phyloP scores from a whole-genome alignment of 2,888 invertebrate genomes.

The Drosophila monieri region DNA sequence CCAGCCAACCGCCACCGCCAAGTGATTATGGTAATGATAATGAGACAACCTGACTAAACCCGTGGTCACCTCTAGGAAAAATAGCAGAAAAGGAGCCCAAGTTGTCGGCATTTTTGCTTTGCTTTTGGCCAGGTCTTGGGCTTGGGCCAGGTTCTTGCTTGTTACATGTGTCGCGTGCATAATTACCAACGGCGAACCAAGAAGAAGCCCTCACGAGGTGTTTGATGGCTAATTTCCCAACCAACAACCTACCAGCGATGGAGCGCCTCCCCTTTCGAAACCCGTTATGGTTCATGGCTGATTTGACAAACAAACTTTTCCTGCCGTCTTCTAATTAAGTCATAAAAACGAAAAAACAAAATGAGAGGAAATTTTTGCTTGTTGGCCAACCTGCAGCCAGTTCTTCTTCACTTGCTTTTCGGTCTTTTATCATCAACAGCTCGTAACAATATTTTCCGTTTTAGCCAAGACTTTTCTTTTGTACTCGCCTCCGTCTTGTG shows the following conservation, averaged over 20 bases:
- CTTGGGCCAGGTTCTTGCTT: constrained; percentile 19
- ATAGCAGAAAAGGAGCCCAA: not conserved
- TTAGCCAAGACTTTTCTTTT: constrained; percentile 20
- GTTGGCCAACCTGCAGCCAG: not conserved
- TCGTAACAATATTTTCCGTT: constrained; percentile 35
- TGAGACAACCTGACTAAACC: constrained; percentile 60
- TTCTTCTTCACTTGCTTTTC: not conserved
- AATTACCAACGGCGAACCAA: constrained; percentile 50
- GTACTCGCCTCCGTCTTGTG: constrained; percentile 21
- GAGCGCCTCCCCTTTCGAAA: not conserved
- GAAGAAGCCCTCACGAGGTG: constrained; percentile 36
- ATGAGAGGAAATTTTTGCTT: constrained; percentile 51
- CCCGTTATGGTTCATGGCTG: constrained; percentile 73
- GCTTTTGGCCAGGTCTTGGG: constrained; percentile 5
- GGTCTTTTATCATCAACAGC: constrained; percentile 32
- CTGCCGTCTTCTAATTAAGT: constrained; percentile 65
- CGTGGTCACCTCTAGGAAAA: constrained; percentile 37
- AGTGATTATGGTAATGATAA: constrained; percentile 77
- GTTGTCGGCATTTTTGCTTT: constrained; percentile 17
- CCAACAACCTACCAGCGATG: not conserved
- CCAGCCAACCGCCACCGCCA: constrained; percentile 41
- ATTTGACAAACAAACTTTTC: constrained; percentile 47
- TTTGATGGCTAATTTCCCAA: constrained; percentile 12
- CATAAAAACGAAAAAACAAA: constrained; percentile 66
- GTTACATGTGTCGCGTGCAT: constrained; percentile 75